These are phyloP conservation scores for Nixonia krombeini DNA, from an alignment of 1,140 invertebrate genomes.

Conservation along the genomic window DNA sequence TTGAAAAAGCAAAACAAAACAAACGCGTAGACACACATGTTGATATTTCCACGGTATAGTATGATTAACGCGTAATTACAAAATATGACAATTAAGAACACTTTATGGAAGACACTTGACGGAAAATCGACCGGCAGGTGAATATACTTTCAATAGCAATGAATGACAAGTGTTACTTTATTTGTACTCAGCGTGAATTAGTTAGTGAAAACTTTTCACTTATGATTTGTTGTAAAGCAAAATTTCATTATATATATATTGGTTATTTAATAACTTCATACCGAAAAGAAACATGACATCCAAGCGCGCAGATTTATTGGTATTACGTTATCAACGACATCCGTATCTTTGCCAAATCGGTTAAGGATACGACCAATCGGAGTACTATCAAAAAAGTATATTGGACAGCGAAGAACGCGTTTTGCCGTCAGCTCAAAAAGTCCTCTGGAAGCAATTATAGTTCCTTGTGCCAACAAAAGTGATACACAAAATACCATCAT, in stretches of 20 bases:
- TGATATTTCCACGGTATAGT: slow-evolving; percentile 23
- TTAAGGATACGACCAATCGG: slow-evolving; percentile 82
- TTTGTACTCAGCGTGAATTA: slow-evolving; percentile 25
- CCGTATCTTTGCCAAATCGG: slow-evolving; percentile 82
- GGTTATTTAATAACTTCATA: slow-evolving; percentile 58
- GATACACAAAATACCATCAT: slow-evolving; percentile 71
- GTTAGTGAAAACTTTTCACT: background rate
- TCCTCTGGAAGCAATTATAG: slow-evolving; percentile 74
- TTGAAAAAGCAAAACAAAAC: slow-evolving; percentile 30
- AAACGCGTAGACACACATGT: slow-evolving; percentile 37
- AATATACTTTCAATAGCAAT: slow-evolving; percentile 22
- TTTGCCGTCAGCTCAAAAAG: slow-evolving; percentile 76
- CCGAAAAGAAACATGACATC: slow-evolving; percentile 70
- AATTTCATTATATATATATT: background rate
- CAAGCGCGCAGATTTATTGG: slow-evolving; percentile 59
- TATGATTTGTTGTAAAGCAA: no score
- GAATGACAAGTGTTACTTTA: slow-evolving; percentile 30
- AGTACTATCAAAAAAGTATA: slow-evolving; percentile 83
- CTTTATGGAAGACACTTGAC: background rate
- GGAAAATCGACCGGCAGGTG: no score
- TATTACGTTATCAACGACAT: slow-evolving; percentile 76
- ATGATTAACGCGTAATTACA: slow-evolving; percentile 4
- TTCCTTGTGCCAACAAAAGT: slow-evolving; percentile 74
- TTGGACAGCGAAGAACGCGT: slow-evolving; percentile 77
- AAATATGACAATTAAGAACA: background rate